These are phyloP conservation scores for Ficedula albicollis DNA, from an alignment of 2,797 vertebrate genomes.

Conservation along the genomic window DNA sequence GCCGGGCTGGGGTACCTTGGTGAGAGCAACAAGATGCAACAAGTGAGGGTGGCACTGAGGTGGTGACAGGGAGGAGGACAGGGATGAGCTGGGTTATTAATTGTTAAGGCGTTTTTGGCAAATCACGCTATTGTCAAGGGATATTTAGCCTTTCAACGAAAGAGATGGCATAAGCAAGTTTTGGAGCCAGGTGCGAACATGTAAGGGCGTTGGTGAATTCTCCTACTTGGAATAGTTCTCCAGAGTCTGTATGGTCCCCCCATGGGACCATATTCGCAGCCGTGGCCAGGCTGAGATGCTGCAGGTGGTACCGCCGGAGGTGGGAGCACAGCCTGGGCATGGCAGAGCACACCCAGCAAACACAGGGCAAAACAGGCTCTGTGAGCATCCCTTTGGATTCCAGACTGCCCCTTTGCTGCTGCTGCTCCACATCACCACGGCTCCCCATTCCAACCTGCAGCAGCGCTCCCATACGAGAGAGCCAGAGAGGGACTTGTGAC, in stretches of 20 bases:
- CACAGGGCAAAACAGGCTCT: fast-evolving
- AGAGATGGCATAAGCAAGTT: not conserved
- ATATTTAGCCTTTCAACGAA: not conserved
- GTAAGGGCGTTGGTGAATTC: not conserved
- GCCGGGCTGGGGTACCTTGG: not conserved
- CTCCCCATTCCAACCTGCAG: fast-evolving
- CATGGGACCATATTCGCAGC: fast-evolving
- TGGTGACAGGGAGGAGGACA: not conserved
- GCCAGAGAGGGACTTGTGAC: not conserved
- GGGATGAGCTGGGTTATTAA: not conserved
- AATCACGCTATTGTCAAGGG: not conserved
- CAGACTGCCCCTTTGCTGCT: not conserved
- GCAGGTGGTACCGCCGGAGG: not conserved
- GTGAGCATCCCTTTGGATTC: not conserved
- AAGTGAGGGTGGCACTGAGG: not conserved
- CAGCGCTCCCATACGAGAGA: not conserved
- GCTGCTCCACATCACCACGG: fast-evolving
- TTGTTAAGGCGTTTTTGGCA: not conserved
- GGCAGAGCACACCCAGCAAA: fast-evolving
- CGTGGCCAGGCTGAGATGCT: not conserved
- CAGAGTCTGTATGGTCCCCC: too few relatives aligned
- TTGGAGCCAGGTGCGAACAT: not conserved
- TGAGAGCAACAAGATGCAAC: not conserved
- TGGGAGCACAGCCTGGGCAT: not conserved
- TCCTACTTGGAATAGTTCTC: not conserved